A percentile compares a stretch with the other conserved stretches of the same genome.
Evolutionary conservation across 2,888 invertebrate species (phyloP).

Genomic region (Ferrisia virgata): DNA sequence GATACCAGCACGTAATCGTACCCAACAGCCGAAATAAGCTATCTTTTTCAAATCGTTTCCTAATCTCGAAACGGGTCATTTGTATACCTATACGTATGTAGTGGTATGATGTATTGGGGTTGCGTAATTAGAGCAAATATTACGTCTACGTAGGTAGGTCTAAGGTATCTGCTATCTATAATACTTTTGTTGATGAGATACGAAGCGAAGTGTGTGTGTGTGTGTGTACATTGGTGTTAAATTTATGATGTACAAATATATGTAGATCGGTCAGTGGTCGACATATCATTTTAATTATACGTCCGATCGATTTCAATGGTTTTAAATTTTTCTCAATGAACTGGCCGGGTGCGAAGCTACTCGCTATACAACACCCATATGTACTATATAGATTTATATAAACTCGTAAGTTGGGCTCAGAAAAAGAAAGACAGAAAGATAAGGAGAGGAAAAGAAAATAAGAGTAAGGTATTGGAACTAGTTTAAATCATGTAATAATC

Average conservation of each 20-base stretch:
- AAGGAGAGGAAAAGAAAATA: background rate
- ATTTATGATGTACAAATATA: background rate
- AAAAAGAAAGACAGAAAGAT: no score
- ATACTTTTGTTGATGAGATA: no score
- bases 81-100: no score
- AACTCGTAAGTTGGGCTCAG: no score
- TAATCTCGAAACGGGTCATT: background rate
- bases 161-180: no score
- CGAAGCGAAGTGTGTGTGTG: no score
- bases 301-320: background rate
- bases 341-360: background rate
- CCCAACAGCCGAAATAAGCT: background rate
- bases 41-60: background rate
- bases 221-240: no score
- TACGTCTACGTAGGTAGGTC: no score
- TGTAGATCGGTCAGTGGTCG: background rate
- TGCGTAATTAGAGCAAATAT: background rate
- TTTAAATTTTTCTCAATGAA: background rate
- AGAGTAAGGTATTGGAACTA: background rate
- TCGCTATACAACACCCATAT: background rate
- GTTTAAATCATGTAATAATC: slow-evolving; percentile 24
- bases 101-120: no score
- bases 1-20: background rate
- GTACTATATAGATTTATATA: no score
- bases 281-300: background rate